Base-by-base conservation (phyloP, 2,888 invertebrate species). In the Pinctada fucata region DNA sequence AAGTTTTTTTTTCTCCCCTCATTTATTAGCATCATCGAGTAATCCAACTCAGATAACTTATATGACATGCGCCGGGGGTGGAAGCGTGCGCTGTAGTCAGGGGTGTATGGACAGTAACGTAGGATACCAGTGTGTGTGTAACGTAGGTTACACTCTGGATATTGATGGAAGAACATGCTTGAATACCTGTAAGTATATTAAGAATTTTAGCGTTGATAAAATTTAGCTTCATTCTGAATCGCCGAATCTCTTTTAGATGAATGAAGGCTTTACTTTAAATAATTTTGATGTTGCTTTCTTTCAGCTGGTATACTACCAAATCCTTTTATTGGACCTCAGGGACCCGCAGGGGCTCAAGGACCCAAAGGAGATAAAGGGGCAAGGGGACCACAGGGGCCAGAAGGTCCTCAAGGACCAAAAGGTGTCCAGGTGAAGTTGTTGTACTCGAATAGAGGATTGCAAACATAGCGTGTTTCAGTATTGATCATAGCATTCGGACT, bases 301-400 rank as follows among this genome's bases (percentile, higher is more conserved):
- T 6, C 58, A 58, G 58, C 58, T 58, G 58, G 58, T 58, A 58
- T 58, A 58, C 13, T 58, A 58, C 58, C 58, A 58, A 58, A 58
- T 58, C 58, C 58, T 13, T 58, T 58, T 58, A 58, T 58, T 58
- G 58, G 58, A 10, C 58, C 58, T 10, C 58, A 6, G 6, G 58
- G 58, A 10, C 58, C 58, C 13, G 8, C 6, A 58, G 58, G 58
- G 13, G 13, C 13, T 6, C 6, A 10, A 13, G 58, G 58, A 10
- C 58, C 58, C 6, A 58, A 58, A 58, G 78, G 74, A 8, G 58
- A 70, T n/a, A 67, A 67, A 66, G 74, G 74, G 8, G 66, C 49
- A 48, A 47, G 66, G 16, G 74, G 74, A n/a, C 75, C 78, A 13
- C n/a, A 10, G 63, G 74, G 75, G 47, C 70, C 70, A n/a, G 13